Conservation (phyloP, 2,888 invertebrate species). For the Stenichneumon culpator region DNA sequence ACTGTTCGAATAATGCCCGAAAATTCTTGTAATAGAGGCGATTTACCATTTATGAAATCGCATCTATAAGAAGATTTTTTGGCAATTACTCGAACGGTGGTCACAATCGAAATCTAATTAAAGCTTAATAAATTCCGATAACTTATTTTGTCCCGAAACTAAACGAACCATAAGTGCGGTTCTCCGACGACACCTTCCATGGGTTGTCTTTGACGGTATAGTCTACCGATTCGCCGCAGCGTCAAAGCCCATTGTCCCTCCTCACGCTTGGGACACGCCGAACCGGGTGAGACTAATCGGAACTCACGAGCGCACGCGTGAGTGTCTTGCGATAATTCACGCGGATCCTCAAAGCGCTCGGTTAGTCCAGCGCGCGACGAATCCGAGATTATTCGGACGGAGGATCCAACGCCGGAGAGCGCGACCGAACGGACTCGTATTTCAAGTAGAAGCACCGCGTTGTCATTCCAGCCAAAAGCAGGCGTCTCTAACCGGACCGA, state of each 20-base stretch:
- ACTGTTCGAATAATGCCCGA: too few species aligned
- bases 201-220: neutral
- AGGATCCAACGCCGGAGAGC: conserved; percentile 19
- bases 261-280: neutral
- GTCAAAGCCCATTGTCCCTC: neutral
- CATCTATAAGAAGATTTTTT: neutral
- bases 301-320: neutral
- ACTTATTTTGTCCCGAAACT: neutral
- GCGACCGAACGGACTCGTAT: conserved; percentile 23
- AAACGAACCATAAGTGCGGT: neutral
- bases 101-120: too few species aligned
- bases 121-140: too few species aligned
- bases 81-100: too few species aligned
- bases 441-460: conserved; percentile 44
- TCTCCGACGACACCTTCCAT: neutral
- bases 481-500: conserved; percentile 32
- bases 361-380: conserved; percentile 34
- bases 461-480: conserved; percentile 52
- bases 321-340: conserved; percentile 38
- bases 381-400: conserved; percentile 49
- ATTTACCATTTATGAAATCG: too few species aligned
- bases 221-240: neutral
- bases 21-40: too few species aligned
- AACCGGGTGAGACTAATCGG: neutral
- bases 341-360: conserved; percentile 35